These are phyloP conservation scores for Ammodytes dubius DNA, from an alignment of 2,113 vertebrate genomes.

Conservation along the genomic window DNA sequence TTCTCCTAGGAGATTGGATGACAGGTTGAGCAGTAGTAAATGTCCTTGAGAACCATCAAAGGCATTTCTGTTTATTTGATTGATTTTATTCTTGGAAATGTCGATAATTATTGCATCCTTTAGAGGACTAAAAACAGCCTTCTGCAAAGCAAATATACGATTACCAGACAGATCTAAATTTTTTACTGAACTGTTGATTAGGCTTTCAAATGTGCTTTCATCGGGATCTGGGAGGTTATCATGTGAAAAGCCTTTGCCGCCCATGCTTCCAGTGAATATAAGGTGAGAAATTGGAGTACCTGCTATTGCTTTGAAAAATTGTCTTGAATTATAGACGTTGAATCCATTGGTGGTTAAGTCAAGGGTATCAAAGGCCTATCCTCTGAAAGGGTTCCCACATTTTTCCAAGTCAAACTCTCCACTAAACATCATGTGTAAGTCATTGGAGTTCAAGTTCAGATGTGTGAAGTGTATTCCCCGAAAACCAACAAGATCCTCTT, in stretches of 20 bases:
- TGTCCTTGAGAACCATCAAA: constrained; percentile 85
- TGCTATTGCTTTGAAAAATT: constrained; percentile 82
- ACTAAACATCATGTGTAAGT: neutral
- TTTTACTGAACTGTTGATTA: constrained; percentile 78
- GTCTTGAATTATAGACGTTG: neutral
- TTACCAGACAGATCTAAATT: constrained; percentile 83
- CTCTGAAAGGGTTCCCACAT: constrained; percentile 89
- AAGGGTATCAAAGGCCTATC: constrained; percentile 76
- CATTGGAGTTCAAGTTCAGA: constrained; percentile 77
- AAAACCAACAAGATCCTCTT: constrained; percentile 87
- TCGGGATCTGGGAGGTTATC: constrained; percentile 86
- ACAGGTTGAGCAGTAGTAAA: constrained; percentile 86
- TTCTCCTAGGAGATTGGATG: constrained; percentile 89
- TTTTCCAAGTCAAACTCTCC: constrained; percentile 76
- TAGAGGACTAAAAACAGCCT: constrained; percentile 81
- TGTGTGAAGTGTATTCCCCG: constrained; percentile 83
- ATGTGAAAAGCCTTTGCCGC: constrained; percentile 86
- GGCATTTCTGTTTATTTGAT: constrained; percentile 82
- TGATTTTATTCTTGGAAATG: constrained; percentile 88
- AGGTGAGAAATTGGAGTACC: constrained; percentile 84
- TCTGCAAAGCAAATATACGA: constrained; percentile 84
- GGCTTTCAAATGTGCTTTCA: constrained; percentile 85
- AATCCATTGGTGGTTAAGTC: constrained; percentile 82
- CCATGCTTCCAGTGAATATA: constrained; percentile 72
- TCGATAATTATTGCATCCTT: constrained; percentile 75